Evolutionary conservation across 1,140 invertebrate genomes (phyloP).

Genomic region (Tribolium madens): DNA sequence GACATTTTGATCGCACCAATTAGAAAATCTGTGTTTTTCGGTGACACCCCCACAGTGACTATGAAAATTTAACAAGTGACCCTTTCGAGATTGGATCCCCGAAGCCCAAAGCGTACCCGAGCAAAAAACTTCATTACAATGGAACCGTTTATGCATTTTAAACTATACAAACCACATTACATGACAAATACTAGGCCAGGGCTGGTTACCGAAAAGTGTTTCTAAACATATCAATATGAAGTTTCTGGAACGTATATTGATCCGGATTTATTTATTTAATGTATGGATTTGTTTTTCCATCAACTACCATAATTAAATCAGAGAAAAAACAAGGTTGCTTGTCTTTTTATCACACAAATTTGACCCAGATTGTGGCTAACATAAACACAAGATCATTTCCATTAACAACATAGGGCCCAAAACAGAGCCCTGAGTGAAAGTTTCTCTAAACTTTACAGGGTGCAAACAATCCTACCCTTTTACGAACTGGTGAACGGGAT

Average conservation of each 20-base stretch:
- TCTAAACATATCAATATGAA: conserved; percentile 18
- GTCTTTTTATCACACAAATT: conserved; percentile 5
- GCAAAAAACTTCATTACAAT: neutral
- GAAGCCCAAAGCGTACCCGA: neutral
- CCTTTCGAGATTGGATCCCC: neutral
- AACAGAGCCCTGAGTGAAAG: neutral
- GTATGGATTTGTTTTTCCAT: conserved; percentile 29
- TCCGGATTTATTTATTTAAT: conserved; percentile 16
- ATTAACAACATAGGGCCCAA: neutral
- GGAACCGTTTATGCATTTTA: conserved; percentile 30
- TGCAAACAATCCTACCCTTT: conserved; percentile 9
- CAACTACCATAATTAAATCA: conserved; percentile 18
- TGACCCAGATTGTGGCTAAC: conserved; percentile 15
- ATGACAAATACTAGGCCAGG: conserved; percentile 14
- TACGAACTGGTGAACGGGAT: conserved; percentile 1
- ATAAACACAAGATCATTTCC: neutral
- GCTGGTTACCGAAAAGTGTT: neutral
- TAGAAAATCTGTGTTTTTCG: neutral
- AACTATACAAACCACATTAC: conserved; percentile 31
- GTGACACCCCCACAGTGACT: neutral
- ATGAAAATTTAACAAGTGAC: conserved; percentile 27
- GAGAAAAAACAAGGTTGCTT: conserved; percentile 8
- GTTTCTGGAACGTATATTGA: conserved; percentile 15
- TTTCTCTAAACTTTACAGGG: neutral
- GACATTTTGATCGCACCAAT: neutral